Percentiles rank a stretch among this genome's conserved stretches.
Conservation (phyloP, 1,140 invertebrate species). For the Coenobita brevimanus region DNA sequence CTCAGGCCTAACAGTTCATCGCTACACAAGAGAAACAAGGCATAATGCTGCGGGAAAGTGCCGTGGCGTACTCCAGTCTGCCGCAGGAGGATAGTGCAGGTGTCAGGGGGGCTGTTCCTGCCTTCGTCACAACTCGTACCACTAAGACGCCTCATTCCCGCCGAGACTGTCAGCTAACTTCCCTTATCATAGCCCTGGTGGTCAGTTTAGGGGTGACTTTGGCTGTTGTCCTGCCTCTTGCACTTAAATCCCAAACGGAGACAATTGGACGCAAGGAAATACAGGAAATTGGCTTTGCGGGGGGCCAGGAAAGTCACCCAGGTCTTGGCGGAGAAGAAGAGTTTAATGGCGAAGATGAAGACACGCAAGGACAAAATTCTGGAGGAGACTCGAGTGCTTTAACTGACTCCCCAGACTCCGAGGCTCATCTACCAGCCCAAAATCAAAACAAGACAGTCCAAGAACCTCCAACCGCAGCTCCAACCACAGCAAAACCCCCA, state of each 20-base stretch:
- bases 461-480: neutral
- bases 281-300: neutral
- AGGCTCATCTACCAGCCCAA: neutral
- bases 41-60: conserved; percentile 2
- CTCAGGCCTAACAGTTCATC: too few species aligned
- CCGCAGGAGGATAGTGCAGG: neutral
- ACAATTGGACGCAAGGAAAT: neutral
- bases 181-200: neutral
- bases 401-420: too few species aligned
- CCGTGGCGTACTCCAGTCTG: neutral
- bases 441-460: neutral
- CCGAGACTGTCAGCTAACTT: neutral
- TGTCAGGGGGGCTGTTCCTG: neutral
- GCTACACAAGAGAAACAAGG: neutral
- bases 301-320: too few species aligned
- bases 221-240: neutral
- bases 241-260: neutral
- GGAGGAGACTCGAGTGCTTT: too few species aligned
- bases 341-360: neutral
- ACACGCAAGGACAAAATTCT: too few species aligned
- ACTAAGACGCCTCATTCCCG: neutral
- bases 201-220: neutral
- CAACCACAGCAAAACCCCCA: neutral
- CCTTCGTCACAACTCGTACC: neutral
- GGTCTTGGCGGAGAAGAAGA: neutral